These are phyloP conservation scores for Merodon equestris DNA, from an alignment of 2,888 invertebrate genomes.

Conservation along the genomic window DNA sequence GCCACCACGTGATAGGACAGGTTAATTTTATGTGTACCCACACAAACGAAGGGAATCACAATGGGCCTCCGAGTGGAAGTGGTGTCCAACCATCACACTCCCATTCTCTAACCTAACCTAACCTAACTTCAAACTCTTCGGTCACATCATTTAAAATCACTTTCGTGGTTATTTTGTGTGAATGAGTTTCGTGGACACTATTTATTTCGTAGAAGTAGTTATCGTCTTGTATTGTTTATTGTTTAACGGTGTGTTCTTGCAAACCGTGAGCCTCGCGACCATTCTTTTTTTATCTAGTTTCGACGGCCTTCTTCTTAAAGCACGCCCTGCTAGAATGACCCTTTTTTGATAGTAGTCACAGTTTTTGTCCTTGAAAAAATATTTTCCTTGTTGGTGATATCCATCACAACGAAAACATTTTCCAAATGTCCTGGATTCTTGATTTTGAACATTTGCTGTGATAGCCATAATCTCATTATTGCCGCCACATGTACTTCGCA, in stretches of 20 bases:
- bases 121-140: conserved; percentile 25
- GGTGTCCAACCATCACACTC: too few relatives aligned
- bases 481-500: conserved; percentile 10
- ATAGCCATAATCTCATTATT: conserved; percentile 18
- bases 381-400: conserved; percentile 22
- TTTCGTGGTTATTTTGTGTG: conserved; percentile 20
- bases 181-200: too few relatives aligned
- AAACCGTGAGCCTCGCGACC: background rate
- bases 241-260: background rate
- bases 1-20: too few relatives aligned
- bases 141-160: conserved; percentile 4
- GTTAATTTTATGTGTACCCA: too few relatives aligned
- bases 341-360: conserved; percentile 18
- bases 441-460: background rate
- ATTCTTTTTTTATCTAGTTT: background rate
- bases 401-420: conserved; percentile 28
- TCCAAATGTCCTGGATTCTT: background rate
- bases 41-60: too few relatives aligned
- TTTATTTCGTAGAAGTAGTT: conserved; percentile 16
- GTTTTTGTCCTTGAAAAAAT: conserved; percentile 22
- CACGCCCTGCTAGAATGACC: too few relatives aligned
- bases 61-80: too few relatives aligned
- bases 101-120: too few relatives aligned
- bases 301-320: conserved; percentile 15
- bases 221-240: too few relatives aligned